These are phyloP conservation scores for Micrastur ruficollis DNA, from an alignment of 2,797 vertebrate genomes.

Conservation along the genomic window DNA sequence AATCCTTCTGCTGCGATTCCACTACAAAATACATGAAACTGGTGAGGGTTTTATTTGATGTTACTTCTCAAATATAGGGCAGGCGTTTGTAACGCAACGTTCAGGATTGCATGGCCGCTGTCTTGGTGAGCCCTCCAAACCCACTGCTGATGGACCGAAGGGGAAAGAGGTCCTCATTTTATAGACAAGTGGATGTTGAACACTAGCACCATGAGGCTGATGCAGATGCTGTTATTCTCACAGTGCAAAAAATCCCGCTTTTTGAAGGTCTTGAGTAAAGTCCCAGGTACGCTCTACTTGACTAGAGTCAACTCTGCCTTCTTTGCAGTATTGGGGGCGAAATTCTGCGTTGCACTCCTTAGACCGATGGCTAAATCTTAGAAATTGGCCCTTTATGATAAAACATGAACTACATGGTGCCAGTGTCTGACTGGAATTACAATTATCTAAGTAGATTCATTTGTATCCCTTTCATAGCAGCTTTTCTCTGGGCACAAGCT, in stretches of 20 bases:
- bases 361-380: constrained; percentile 4
- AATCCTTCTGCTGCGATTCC: neutral
- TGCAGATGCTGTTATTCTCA: neutral
- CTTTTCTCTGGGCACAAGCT: constrained; percentile 28
- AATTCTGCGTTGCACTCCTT: neutral
- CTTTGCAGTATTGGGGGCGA: neutral
- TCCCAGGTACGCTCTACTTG: neutral
- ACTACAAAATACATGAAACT: neutral
- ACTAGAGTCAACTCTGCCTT: neutral
- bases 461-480: constrained; percentile 55
- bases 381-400: constrained; percentile 44
- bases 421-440: constrained; percentile 64
- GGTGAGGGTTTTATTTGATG: constrained; percentile 14
- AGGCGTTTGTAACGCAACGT: rapidly evolving
- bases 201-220: neutral
- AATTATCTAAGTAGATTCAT: constrained; percentile 66
- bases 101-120: neutral
- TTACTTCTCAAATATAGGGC: neutral
- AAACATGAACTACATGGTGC: constrained; percentile 59
- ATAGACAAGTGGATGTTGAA: neutral
- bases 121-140: neutral
- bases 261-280: neutral
- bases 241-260: neutral
- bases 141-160: neutral
- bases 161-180: neutral